Conservation (phyloP, 2,113 vertebrate species). For the Aramus guarauna region DNA sequence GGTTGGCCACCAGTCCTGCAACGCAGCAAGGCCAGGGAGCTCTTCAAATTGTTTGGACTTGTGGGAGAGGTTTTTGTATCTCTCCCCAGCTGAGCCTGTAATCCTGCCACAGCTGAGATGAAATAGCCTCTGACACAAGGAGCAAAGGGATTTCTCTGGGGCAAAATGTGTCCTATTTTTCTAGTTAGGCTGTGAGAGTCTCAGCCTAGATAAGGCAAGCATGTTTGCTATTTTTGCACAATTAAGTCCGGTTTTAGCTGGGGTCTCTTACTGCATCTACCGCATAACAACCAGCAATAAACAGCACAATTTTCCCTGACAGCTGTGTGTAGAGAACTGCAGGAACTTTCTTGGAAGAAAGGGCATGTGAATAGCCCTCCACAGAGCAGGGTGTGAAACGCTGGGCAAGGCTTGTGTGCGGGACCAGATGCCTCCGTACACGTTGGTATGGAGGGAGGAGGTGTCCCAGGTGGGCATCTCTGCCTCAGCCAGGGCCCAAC, state of each 20-base stretch:
- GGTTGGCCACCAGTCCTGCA: not conserved
- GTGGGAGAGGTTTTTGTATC: not conserved
- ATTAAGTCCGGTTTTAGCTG: not conserved
- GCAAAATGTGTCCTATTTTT: not conserved
- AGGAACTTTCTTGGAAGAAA: not conserved
- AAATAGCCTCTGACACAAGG: not conserved
- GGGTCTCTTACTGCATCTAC: not conserved
- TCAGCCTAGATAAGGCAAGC: not conserved
- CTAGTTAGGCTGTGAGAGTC: not conserved
- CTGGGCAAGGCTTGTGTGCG: not conserved
- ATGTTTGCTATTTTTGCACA: not conserved
- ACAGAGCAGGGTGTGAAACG: not conserved
- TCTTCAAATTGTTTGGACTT: not conserved
- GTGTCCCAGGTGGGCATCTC: not conserved
- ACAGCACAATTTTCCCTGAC: not conserved
- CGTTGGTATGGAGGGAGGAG: accelerated
- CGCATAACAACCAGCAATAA: not conserved
- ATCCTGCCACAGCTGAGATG: not conserved
- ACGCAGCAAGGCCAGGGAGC: not conserved
- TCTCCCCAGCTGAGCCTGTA: not conserved
- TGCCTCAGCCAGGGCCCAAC: accelerated
- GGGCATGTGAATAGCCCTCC: not conserved
- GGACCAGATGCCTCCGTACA: not conserved
- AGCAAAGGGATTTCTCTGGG: not conserved
- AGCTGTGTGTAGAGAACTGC: not conserved